Evolutionary conservation across 2,888 invertebrate species (phyloP).

Genomic region (Idaea straminata): DNA sequence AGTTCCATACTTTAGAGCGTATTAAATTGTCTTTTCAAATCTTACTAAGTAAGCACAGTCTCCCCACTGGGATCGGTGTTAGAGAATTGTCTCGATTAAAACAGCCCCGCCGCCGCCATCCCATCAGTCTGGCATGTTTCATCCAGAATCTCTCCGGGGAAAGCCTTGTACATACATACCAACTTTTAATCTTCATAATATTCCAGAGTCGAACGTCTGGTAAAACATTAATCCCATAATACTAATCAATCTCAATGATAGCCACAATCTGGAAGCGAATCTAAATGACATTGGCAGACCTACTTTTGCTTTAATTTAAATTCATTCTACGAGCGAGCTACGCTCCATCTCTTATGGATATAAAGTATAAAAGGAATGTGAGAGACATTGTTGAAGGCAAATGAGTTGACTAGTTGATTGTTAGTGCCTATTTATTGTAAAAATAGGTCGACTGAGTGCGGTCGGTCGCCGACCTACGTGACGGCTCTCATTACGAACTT

Average conservation of each 20-base stretch:
- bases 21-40: conserved; percentile 11
- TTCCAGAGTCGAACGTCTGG: conserved; percentile 17
- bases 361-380: conserved; percentile 48
- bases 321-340: conserved; percentile 33
- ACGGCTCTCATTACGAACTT: conserved; percentile 37
- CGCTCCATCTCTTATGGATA: conserved; percentile 40
- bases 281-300: conserved; percentile 15
- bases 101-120: conserved; percentile 33
- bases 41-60: conserved; percentile 29
- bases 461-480: conserved; percentile 60
- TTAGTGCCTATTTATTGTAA: conserved; percentile 61
- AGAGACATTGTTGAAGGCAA: conserved; percentile 57
- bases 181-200: conserved; percentile 48
- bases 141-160: conserved; percentile 43
- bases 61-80: conserved; percentile 35
- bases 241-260: conserved; percentile 7
- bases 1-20: too few species aligned
- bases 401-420: conserved; percentile 59
- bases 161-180: conserved; percentile 39
- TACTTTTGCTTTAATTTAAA: conserved; percentile 36
- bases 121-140: conserved; percentile 40
- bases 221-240: conserved; percentile 6
- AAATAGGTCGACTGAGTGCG: conserved; percentile 62
- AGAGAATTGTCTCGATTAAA: conserved; percentile 46
- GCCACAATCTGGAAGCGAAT: conserved; percentile 12